Conservation (phyloP, 2,888 invertebrate genomes). For the Drosophila phalerata region DNA sequence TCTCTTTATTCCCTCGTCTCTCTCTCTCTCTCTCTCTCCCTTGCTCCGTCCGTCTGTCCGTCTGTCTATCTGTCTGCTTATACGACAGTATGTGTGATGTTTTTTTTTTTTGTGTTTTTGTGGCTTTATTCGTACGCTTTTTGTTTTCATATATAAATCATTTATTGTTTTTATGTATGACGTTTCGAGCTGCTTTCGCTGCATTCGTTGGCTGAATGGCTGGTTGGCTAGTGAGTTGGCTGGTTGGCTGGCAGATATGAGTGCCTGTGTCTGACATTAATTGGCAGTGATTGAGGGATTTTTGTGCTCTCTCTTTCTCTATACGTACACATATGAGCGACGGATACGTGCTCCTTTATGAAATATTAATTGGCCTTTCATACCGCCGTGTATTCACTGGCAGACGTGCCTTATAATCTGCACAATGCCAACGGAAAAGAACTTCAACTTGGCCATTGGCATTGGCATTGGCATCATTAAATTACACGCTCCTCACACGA, state of each 20-base stretch:
- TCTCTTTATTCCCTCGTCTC: slow-evolving; percentile 6
- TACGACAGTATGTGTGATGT: slow-evolving; percentile 64
- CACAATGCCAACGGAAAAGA: slow-evolving; percentile 49
- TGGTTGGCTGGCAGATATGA: slow-evolving; percentile 71
- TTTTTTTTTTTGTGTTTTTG: slow-evolving; percentile 62
- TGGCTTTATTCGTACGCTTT: slow-evolving; percentile 73
- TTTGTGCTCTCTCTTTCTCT: slow-evolving; percentile 58
- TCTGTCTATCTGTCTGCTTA: slow-evolving; percentile 34
- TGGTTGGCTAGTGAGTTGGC: slow-evolving; percentile 21
- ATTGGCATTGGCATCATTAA: slow-evolving; percentile 48
- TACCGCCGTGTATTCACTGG: slow-evolving; percentile 33
- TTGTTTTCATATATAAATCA: slow-evolving; percentile 79
- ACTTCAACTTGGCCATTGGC: slow-evolving; percentile 18
- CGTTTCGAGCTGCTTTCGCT: slow-evolving; percentile 63
- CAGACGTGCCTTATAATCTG: slow-evolving; percentile 74
- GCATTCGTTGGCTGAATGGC: slow-evolving; percentile 23
- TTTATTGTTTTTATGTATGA: slow-evolving; percentile 78
- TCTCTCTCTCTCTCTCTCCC: slow-evolving; percentile 20
- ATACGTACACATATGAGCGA: slow-evolving; percentile 28
- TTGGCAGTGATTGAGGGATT: slow-evolving; percentile 82
- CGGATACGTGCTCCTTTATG: slow-evolving; percentile 77
- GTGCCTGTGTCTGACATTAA: slow-evolving; percentile 81
- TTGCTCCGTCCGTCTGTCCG: slow-evolving; percentile 18
- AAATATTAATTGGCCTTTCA: slow-evolving; percentile 81
- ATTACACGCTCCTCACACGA: slow-evolving; percentile 21